Base-by-base conservation (phyloP, 1,140 invertebrate species). In the Sinella curviseta region DNA sequence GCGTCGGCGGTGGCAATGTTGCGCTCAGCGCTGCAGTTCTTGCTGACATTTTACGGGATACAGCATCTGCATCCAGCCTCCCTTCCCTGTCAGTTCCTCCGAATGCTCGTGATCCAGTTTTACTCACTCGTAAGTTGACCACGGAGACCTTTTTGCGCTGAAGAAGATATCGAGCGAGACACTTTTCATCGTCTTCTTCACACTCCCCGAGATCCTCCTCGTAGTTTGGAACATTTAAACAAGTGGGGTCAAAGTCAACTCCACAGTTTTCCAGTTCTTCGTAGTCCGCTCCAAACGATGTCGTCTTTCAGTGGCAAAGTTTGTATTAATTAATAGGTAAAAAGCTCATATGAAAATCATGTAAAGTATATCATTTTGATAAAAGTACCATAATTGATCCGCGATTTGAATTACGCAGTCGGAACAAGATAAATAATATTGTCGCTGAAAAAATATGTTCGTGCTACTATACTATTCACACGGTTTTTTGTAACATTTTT, bases 261-360 rank as follows among this genome's bases (percentile, higher is more conserved):
- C 39, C 74, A 26, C 74, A 48, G 34, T 75, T 48, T 48, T n/a
- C n/a, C n/a, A n/a, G n/a, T n/a, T n/a, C n/a, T n/a, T n/a, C 48
- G 48, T 14, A 16, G 48, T 16, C 48, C 48, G n/a, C n/a, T n/a
- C n/a, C n/a, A n/a, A n/a, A n/a, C n/a, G n/a, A n/a, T n/a, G n/a
- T n/a, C n/a, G n/a, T n/a, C n/a, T n/a, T n/a, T n/a, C n/a, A n/a
- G n/a, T n/a, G n/a, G n/a, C n/a, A n/a, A n/a, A n/a, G n/a, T n/a
- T n/a, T n/a, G n/a, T n/a, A n/a, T n/a, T n/a, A n/a, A n/a, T n/a
- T n/a, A n/a, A n/a, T n/a, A n/a, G n/a, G n/a, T n/a, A n/a, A n/a
- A n/a, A n/a, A n/a, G n/a, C n/a, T n/a, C n/a, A n/a, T n/a, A n/a
- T n/a, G n/a, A n/a, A n/a, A n/a, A n/a, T n/a, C n/a, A n/a, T n/a